Evolutionary conservation across 2,113 vertebrate genomes (phyloP), one percentile per base, ranked within the genome.

Genomic region (Forbesichthys agassizii): DNA sequence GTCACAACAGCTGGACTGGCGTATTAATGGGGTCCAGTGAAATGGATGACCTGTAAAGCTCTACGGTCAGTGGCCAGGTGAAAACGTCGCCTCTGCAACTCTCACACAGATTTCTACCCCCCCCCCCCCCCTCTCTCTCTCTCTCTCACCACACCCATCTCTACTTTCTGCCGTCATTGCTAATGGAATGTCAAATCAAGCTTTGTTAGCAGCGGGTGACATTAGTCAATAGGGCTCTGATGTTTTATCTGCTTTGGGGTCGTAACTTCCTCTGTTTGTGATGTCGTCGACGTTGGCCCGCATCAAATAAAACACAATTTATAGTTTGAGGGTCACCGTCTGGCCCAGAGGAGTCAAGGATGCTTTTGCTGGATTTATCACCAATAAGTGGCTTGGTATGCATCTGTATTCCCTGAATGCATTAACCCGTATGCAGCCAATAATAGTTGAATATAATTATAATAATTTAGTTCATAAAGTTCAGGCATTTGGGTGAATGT

Each of bases 1-100:
- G 89, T 84, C 85, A 86, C 78, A 75, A 27, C 27, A 87, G 85
- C 81, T 82, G 75, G 80, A 87, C 78, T 69, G 78, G 80, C 48
- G 77, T 80, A 85, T 90, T 89, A 89, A 89, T 89, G 88, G 84
- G 86, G 80, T 85, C 86, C 71, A 74, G 86, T 80, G 84, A 86
- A 88, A 67, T 66, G 73, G 76, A 79, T 85, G 83, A 91, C 86
- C 87, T 90, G 89, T 89, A 84, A 87, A 86, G 83, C 84, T 80
- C 77, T 67, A 76, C 71, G 77, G 83, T 88, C 88, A 87, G 85
- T 81, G 83, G 83, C 79, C 78, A 81, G 87, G 85, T 87, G 82
- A 89, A 69, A 75, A 61, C 33, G 47, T 65, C 13, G 27, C 81
- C 1, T 79, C 73, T 85, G 76, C 87, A 88, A 91, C 90, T 90